Conservation (phyloP, 2,888 invertebrate species). For the Trachelus stipa region DNA sequence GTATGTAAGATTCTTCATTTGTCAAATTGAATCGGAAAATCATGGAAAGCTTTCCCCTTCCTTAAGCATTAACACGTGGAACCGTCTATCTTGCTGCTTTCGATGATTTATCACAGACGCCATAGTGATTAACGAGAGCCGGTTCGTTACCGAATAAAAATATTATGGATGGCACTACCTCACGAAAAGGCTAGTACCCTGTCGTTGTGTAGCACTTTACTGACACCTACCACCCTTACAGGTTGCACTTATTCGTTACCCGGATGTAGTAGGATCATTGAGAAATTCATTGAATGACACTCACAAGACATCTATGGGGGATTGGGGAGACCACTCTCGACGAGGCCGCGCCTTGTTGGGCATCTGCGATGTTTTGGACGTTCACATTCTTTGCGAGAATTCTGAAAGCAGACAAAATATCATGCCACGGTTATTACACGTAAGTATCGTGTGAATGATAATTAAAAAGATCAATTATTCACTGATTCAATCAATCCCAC, state of each 20-base stretch:
- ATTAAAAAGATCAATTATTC: background rate
- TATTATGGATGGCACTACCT: background rate
- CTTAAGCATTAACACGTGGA: background rate
- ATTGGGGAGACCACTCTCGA: constrained; percentile 61
- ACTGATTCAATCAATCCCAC: background rate
- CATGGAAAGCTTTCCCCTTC: background rate
- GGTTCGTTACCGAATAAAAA: background rate
- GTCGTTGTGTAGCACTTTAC: background rate
- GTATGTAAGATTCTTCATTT: background rate
- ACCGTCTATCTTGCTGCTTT: background rate
- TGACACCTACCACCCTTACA: background rate
- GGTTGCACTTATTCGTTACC: background rate
- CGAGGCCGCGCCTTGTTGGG: constrained; percentile 60
- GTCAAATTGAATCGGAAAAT: background rate
- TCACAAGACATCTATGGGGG: constrained; percentile 62
- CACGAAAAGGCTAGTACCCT: background rate
- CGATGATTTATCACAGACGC: background rate
- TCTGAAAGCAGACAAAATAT: constrained; percentile 33
- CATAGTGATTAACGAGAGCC: background rate
- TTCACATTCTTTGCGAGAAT: constrained; percentile 48
- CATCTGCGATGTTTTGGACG: constrained; percentile 49
- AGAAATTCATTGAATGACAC: constrained; percentile 30
- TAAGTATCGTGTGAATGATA: background rate
- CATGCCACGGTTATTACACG: background rate
- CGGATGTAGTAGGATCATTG: background rate